Evolutionary conservation across 2,113 vertebrate species (phyloP).

Genomic region (Serinus canaria): DNA sequence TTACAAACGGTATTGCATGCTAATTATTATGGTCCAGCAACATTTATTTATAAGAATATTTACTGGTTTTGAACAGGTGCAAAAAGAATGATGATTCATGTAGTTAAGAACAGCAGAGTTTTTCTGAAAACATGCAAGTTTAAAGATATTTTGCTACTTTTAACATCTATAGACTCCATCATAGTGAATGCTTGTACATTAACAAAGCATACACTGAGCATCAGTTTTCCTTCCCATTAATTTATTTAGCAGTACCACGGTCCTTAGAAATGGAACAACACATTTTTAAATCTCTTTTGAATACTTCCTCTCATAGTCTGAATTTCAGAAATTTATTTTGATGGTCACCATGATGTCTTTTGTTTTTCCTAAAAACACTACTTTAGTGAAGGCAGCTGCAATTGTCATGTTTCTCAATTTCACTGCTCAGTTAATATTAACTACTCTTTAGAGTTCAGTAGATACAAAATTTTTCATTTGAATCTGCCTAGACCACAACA

Average conservation of each 20-base stretch:
- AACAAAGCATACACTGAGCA: not conserved
- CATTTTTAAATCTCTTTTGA: not conserved
- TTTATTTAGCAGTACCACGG: not conserved
- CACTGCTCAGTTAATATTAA: not conserved
- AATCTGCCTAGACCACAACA: not conserved
- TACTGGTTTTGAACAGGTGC: not conserved
- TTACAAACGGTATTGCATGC: not conserved
- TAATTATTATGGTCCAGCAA: not conserved
- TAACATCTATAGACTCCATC: not conserved
- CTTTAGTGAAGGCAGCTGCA: not conserved
- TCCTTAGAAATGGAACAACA: not conserved
- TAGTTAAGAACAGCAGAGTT: not conserved
- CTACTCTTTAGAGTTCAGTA: not conserved
- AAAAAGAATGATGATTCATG: not conserved
- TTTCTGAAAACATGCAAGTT: not conserved
- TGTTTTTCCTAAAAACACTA: not conserved
- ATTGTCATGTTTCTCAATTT: not conserved
- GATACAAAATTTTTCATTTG: not conserved
- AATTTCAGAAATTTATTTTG: not conserved
- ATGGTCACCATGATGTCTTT: fast-evolving
- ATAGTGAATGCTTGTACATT: not conserved
- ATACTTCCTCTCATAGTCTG: not conserved
- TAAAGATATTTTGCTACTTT: not conserved
- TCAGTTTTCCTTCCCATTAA: not conserved
- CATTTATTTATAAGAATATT: not conserved